Conservation (phyloP, 2,797 vertebrate genomes). For the Gallinago solitaria region DNA sequence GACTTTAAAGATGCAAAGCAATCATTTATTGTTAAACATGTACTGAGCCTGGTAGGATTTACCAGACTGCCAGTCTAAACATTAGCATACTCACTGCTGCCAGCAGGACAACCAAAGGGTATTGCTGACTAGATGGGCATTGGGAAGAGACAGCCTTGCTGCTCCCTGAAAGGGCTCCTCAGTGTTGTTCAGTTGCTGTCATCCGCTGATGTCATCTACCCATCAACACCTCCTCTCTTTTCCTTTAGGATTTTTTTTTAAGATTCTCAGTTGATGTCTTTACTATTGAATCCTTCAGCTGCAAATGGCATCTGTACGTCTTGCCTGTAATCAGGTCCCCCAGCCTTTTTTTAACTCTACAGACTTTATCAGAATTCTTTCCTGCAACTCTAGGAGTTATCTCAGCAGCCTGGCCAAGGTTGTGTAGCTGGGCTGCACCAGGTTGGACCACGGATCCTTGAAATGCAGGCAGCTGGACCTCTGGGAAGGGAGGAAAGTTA, state of each 20-base stretch:
- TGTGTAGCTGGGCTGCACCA: neutral
- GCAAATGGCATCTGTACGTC: neutral
- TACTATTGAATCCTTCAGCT: neutral
- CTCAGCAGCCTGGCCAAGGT: neutral
- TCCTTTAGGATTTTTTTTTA: neutral
- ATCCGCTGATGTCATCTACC: neutral
- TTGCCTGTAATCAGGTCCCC: neutral
- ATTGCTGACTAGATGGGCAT: neutral
- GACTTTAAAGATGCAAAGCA: neutral
- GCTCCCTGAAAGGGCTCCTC: neutral
- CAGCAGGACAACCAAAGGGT: neutral
- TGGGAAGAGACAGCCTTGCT: neutral
- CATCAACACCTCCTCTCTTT: neutral
- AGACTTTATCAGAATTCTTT: neutral
- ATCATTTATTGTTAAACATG: neutral
- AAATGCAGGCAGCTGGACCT: neutral
- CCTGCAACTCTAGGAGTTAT: neutral
- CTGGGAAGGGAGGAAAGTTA: neutral
- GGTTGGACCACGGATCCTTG: neutral
- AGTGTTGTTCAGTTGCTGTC: neutral
- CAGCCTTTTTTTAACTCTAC: neutral
- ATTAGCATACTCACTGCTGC: neutral
- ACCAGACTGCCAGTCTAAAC: neutral
- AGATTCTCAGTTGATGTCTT: neutral
- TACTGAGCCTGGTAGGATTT: neutral